Base-by-base conservation (phyloP, 2,888 invertebrate species). In the Agrilus cyanescens region DNA sequence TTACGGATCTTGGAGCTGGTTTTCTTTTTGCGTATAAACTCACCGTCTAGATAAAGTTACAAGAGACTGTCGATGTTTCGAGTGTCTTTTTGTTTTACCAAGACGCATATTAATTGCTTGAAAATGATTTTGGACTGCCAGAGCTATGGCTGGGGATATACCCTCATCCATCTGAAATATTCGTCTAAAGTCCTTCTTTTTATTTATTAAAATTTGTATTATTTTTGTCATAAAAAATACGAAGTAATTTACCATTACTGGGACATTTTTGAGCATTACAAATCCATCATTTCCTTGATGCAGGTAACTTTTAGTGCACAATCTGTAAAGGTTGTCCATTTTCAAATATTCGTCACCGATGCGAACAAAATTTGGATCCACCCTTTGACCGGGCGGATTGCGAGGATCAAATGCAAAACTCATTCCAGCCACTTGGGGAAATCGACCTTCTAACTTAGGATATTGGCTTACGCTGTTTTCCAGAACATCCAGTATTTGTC, bases 121-220 rank as follows among this genome's bases (percentile, higher is more conserved):
- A 67, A 93, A 91, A 63, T 91, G 90, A 66, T 91, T 91, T 68
- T 89, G 87, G 15, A 93, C 73, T 1, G 87, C 84, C 54, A 87
- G 76, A 7, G 85, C 83, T 47, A 91, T 66, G 59, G 88, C 84
- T 0, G 89, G 87, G 53, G 88, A 87, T 66, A 85, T 81, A 60
- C 91, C 91, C 41, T 88, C 85, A 53, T 82, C 78, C 53, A 88
- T 75, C 86, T 88, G 54, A 1, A 58, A 58, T 46, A 49, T 51
- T 34, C 46, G 12, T 18, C 14, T 31, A 38, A 38, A n/a, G 8
- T 4, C 8, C 31, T 30, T 13, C 12, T 33, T 7, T 33, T 5
- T 8, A 3, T 33, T 33, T 33, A 14, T 33, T 33, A 33, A 14
- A 14, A n/a, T 7, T 12, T 8, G 33, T 15, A 2, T n/a, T 12